A percentile compares a stretch with the other conserved stretches of the same genome.
Evolutionary conservation across 2,113 vertebrate species (phyloP).

Genomic region (Apaloderma vittatum): DNA sequence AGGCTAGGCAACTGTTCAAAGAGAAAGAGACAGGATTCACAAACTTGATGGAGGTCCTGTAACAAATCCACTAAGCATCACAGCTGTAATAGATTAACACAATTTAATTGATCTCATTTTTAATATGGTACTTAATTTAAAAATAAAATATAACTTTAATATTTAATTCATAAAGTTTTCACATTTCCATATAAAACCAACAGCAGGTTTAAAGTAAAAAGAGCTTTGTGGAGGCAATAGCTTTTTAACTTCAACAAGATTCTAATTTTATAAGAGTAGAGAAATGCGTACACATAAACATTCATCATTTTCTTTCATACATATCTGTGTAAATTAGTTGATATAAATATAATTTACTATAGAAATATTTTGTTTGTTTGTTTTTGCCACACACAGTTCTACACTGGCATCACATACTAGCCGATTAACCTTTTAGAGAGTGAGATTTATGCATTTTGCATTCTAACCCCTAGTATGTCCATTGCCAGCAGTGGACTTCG

Average conservation of each 20-base stretch:
- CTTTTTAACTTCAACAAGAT: not conserved
- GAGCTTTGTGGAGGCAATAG: not conserved
- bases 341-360: constrained; percentile 63
- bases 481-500: constrained; percentile 68
- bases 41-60: not conserved
- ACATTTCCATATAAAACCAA: constrained; percentile 34
- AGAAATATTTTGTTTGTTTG: constrained; percentile 33
- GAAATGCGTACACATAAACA: constrained; percentile 34
- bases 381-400: constrained; percentile 30
- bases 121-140: constrained; percentile 33
- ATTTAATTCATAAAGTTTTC: constrained; percentile 38
- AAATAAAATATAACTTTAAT: constrained; percentile 38
- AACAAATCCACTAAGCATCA: not conserved
- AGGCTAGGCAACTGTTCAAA: not conserved
- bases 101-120: constrained; percentile 20
- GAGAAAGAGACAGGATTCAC: not conserved
- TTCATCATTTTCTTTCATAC: constrained; percentile 10
- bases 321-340: constrained; percentile 8
- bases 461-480: constrained; percentile 13
- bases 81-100: not conserved
- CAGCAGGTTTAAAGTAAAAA: constrained; percentile 44
- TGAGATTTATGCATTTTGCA: not conserved
- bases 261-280: constrained; percentile 15
- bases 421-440: not conserved
- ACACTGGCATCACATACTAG: constrained; percentile 14